Conservation (phyloP, 2,888 invertebrate species). For the Tachina lurida region DNA sequence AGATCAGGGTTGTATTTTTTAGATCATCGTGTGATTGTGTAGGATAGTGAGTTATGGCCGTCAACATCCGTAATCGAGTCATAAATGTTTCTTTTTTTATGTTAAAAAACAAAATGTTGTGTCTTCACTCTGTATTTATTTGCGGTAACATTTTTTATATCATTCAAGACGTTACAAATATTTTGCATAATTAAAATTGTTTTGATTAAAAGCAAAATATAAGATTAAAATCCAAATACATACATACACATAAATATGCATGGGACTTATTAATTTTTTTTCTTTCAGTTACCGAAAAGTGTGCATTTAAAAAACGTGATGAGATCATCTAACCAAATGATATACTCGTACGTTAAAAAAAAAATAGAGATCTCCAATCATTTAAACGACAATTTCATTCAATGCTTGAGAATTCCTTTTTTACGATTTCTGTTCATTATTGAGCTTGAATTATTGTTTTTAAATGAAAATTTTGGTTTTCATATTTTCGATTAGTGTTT, state of each 20-base stretch:
- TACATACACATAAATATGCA: conserved; percentile 63
- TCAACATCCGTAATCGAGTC: too few species aligned
- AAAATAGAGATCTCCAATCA: background rate
- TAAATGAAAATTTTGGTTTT: conserved; percentile 24
- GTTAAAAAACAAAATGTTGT: background rate
- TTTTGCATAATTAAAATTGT: conserved; percentile 64
- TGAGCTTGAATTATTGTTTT: conserved; percentile 45
- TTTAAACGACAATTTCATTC: conserved; percentile 20
- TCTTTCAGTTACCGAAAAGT: conserved; percentile 12
- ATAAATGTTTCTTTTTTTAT: too few species aligned
- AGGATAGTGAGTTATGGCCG: too few species aligned
- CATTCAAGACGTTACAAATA: conserved; percentile 50
- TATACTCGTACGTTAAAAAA: background rate
- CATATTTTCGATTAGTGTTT: conserved; percentile 1
- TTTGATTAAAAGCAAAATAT: conserved; percentile 48
- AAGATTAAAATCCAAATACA: conserved; percentile 28
- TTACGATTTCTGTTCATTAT: background rate
- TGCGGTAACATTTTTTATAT: background rate
- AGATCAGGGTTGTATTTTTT: too few species aligned
- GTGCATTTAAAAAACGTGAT: conserved; percentile 8
- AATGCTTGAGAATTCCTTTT: background rate
- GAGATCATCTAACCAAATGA: conserved; percentile 50
- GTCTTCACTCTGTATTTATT: too few species aligned
- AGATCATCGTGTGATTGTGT: too few species aligned
- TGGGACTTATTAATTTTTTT: conserved; percentile 48